Evolutionary conservation across 2,113 vertebrate genomes (phyloP).

Genomic region (Cygnus buccinator): DNA sequence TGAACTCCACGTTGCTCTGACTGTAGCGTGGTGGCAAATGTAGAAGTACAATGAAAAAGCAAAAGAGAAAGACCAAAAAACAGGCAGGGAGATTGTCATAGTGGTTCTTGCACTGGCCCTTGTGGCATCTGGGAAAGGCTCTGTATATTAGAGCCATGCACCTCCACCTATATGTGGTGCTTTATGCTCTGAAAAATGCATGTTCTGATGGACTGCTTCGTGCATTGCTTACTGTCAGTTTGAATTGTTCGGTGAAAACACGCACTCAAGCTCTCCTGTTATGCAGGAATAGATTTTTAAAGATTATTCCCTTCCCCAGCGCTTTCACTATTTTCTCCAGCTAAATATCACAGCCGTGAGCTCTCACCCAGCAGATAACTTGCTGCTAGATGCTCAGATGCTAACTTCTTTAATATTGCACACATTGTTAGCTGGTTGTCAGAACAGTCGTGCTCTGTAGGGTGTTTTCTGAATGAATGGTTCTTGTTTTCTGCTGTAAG

Average conservation of each 20-base stretch:
- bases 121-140: rapidly evolving
- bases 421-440: not conserved
- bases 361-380: not conserved
- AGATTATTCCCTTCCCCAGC: not conserved
- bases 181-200: not conserved
- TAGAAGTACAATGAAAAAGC: not conserved
- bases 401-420: not conserved
- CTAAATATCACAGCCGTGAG: rapidly evolving
- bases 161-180: not conserved
- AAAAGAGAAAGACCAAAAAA: not conserved
- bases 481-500: not conserved
- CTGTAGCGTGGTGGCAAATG: rapidly evolving
- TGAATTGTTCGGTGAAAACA: not conserved
- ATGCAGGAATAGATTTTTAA: not conserved
- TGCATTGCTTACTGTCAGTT: not conserved
- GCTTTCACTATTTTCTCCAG: not conserved
- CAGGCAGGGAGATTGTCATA: not conserved
- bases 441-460: not conserved
- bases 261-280: not conserved
- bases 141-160: not conserved
- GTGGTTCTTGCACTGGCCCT: not conserved
- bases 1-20: not conserved
- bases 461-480: not conserved
- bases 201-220: not conserved
- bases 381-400: not conserved